Evolutionary conservation across 1,140 invertebrate species (phyloP).

Genomic region (Microplitis mediator): DNA sequence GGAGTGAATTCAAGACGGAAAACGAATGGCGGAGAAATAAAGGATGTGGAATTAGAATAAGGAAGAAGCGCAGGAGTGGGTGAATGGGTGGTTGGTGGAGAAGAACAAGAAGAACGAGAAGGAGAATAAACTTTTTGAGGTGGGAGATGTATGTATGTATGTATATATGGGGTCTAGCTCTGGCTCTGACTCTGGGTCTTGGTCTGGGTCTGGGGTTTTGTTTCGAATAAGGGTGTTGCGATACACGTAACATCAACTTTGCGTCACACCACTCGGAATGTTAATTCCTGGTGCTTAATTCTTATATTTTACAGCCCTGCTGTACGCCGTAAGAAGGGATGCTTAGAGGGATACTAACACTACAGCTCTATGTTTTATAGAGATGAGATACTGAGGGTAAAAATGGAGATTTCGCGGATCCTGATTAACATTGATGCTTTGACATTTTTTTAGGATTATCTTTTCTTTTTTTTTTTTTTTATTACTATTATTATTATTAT

Average conservation of each 20-base stretch:
- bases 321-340: too few species aligned
- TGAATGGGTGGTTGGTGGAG: not conserved
- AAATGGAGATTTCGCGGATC: too few species aligned
- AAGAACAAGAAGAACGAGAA: slow-evolving; percentile 6
- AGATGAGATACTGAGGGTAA: too few species aligned
- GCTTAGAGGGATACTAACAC: too few species aligned
- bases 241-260: slow-evolving; percentile 24
- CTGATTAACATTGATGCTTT: too few species aligned
- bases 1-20: slow-evolving; percentile 42
- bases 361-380: too few species aligned
- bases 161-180: not conserved
- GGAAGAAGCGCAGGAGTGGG: slow-evolving; percentile 37
- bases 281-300: slow-evolving; percentile 63
- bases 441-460: too few species aligned
- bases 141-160: slow-evolving; percentile 40
- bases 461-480: too few species aligned
- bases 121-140: slow-evolving; percentile 4
- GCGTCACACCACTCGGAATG: slow-evolving; percentile 51
- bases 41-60: slow-evolving; percentile 30
- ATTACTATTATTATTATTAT: too few species aligned
- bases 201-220: slow-evolving; percentile 26
- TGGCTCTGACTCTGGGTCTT: too few species aligned
- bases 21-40: slow-evolving; percentile 31
- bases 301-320: slow-evolving; percentile 57
- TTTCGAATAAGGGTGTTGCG: slow-evolving; percentile 13